Evolutionary conservation across 2,797 vertebrate genomes (phyloP), one percentile per base, ranked within the genome.

Genomic region (Amphiprion clarkii): DNA sequence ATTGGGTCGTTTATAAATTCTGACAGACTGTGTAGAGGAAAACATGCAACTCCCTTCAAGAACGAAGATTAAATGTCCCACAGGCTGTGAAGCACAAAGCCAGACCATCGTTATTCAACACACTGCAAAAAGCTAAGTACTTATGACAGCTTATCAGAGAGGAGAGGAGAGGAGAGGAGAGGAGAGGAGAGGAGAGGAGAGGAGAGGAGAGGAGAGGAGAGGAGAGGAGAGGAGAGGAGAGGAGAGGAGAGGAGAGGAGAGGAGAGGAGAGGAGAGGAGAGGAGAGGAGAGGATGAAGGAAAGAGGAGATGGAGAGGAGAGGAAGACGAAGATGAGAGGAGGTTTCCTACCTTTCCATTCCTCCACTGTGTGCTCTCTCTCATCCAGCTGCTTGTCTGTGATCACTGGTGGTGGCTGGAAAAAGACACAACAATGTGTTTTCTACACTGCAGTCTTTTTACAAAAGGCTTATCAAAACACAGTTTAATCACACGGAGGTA

Each of bases 341-440:
- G 1, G 2, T 5, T 23, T 55, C 76, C 75, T 93, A 99, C 98
- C 98, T 98, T 99, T 99, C 98, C 98, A 99, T 81, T 99, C 98
- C 39, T 99, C 98, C 90, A 99, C 96, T 0, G 97, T 98, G 94
- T 99, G 98, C 83, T 99, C 98, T 60, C 98, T 94, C 88, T 99
- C 98, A 88, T 99, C 98, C 88, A 99, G 93, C 82, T 99, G 97
- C 84, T 99, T 99, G 93, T 99, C 98, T 68, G 96, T 97, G 89
- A 99, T 99, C 87, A 95, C 95, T 36, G 98, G 98, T 63, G 98
- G 97, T 12, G 98, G 98, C 98, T 99, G 92, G 48, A 93, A 84
- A 23, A 49, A 74, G 0, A 71, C 1, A 67, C 6, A 83, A 12
- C 67, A 1, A 70, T 1, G 6, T 6, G 46, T 6, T 58, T 62